phyloP scores from a whole-genome alignment of 2,113 vertebrate genomes.

The Carlito syrichta region DNA sequence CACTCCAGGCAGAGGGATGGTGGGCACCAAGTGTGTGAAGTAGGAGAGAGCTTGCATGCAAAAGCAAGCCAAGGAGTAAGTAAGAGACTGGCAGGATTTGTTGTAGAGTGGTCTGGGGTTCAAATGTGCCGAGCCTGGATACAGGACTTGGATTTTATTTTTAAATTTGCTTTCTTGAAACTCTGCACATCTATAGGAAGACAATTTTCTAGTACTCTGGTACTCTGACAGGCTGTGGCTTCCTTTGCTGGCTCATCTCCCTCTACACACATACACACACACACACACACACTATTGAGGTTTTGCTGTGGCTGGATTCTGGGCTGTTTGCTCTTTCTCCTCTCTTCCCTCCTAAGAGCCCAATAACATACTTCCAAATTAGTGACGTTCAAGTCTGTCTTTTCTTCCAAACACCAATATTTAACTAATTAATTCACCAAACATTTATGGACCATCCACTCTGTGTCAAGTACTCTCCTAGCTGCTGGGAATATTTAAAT shows the following conservation, averaged over 20 bases:
- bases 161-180: background rate
- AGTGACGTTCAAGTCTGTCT: background rate
- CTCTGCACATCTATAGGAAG: background rate
- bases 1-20: background rate
- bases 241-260: background rate
- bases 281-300: background rate
- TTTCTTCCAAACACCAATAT: background rate
- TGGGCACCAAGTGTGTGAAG: background rate
- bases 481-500: background rate
- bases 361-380: background rate
- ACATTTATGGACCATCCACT: background rate
- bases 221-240: background rate
- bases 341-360: background rate
- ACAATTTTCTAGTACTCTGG: background rate
- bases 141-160: background rate
- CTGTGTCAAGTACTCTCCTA: background rate
- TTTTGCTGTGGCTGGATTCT: background rate
- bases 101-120: background rate
- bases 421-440: conserved; percentile 27
- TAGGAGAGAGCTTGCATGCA: background rate
- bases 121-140: background rate
- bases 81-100: accelerated
- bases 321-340: background rate
- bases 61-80: background rate
- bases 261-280: background rate